Evolutionary conservation across 1,140 invertebrate species (phyloP).

Genomic region (Ceratina australensis): DNA sequence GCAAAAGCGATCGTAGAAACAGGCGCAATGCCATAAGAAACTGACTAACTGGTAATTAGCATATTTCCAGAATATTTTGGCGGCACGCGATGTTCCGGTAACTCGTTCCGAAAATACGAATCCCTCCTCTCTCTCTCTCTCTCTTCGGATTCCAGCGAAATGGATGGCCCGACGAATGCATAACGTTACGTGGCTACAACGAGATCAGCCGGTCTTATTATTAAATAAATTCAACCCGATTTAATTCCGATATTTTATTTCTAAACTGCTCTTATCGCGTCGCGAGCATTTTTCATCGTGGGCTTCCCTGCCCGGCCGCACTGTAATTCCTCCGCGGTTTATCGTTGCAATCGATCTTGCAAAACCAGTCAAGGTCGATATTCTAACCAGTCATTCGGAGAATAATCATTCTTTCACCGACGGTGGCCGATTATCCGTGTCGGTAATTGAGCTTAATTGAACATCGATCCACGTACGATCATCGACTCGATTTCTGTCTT

Average conservation of each 20-base stretch:
- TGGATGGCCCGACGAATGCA: conserved; percentile 29
- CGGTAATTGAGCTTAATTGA: conserved; percentile 62
- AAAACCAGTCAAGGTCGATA: conserved; percentile 55
- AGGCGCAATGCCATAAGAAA: conserved; percentile 64
- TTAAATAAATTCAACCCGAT: neutral
- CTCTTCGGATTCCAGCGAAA: conserved; percentile 55
- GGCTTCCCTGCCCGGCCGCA: too few relatives aligned
- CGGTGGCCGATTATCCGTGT: conserved; percentile 51
- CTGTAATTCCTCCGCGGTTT: conserved; percentile 13
- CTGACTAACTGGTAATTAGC: conserved; percentile 67
- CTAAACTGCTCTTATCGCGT: neutral
- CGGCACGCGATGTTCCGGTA: conserved; percentile 66
- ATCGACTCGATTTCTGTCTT: conserved; percentile 12
- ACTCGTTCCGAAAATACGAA: conserved; percentile 45
- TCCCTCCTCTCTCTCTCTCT: conserved; percentile 23
- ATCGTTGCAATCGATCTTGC: conserved; percentile 50
- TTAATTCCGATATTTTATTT: neutral
- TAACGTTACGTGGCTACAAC: neutral
- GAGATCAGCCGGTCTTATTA: conserved; percentile 22
- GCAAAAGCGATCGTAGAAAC: conserved; percentile 59
- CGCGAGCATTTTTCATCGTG: neutral
- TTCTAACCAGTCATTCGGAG: conserved; percentile 43
- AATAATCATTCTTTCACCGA: conserved; percentile 59
- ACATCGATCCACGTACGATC: conserved; percentile 55
- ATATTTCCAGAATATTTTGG: conserved; percentile 69